These are phyloP conservation scores for Allacma fusca DNA, from an alignment of 2,888 invertebrate genomes.

Conservation along the genomic window DNA sequence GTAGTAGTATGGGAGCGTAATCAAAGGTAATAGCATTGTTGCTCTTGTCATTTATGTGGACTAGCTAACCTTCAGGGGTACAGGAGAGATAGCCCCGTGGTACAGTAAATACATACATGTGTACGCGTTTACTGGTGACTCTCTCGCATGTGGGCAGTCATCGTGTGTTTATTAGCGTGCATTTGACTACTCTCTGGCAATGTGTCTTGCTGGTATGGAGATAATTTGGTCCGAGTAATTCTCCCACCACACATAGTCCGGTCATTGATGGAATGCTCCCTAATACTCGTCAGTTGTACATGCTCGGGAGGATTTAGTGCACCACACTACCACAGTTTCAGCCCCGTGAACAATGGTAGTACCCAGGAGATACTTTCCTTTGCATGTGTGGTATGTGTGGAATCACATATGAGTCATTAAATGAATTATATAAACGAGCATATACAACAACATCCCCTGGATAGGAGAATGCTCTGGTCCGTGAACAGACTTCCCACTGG, in stretches of 20 bases:
- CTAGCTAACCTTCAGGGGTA: too few relatives aligned
- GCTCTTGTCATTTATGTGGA: not conserved
- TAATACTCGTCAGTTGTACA: not conserved
- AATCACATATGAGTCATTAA: not conserved
- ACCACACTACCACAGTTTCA: too few relatives aligned
- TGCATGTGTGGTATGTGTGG: not conserved
- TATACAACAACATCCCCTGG: conserved; percentile 4
- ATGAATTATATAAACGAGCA: conserved; percentile 16
- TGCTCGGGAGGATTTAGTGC: not conserved
- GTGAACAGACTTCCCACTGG: conserved; percentile 49
- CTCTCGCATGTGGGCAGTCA: not conserved
- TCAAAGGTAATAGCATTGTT: not conserved
- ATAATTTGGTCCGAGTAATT: not conserved
- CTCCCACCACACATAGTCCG: not conserved
- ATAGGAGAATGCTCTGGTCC: conserved; percentile 34
- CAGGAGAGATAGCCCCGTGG: too few relatives aligned
- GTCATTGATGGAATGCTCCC: conserved; percentile 7
- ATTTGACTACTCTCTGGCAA: not conserved
- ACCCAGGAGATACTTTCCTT: too few relatives aligned
- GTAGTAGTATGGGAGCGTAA: not conserved
- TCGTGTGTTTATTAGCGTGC: not conserved
- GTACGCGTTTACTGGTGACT: too few relatives aligned
- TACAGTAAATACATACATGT: too few relatives aligned
- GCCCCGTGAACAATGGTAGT: too few relatives aligned
- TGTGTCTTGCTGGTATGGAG: not conserved